A percentile compares a stretch with the other conserved stretches of the same genome.
phyloP scores from a whole-genome alignment of 2,888 invertebrate species.

The Stenotaenia linearis region DNA sequence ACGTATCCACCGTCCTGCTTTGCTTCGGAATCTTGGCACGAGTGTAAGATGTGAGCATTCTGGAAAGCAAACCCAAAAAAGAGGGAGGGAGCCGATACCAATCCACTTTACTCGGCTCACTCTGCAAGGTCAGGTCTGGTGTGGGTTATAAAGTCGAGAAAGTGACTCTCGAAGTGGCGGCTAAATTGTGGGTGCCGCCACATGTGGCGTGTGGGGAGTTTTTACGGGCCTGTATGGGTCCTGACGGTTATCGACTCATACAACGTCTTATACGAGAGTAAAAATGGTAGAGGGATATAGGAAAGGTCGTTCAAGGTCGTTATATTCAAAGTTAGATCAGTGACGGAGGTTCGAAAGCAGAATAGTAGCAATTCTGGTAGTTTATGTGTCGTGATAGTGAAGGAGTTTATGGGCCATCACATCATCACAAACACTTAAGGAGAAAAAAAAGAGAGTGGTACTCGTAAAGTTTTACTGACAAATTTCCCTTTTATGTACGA shows the following conservation, averaged over 20 bases:
- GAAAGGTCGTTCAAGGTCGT: slow-evolving; percentile 31
- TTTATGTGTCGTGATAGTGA: slow-evolving; percentile 34
- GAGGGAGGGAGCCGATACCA: neutral
- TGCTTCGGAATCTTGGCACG: neutral
- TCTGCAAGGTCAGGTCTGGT: slow-evolving; percentile 29
- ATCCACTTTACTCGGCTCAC: slow-evolving; percentile 9
- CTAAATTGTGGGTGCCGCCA: slow-evolving; percentile 32
- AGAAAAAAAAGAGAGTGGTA: slow-evolving; percentile 29
- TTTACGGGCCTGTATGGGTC: slow-evolving; percentile 28
- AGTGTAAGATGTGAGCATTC: neutral
- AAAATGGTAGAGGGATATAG: neutral
- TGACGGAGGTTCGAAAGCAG: slow-evolving; percentile 30
- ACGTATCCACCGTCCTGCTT: neutral
- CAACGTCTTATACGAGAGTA: neutral
- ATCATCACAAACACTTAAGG: slow-evolving; percentile 34
- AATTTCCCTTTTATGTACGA: slow-evolving; percentile 33
- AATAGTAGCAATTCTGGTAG: slow-evolving; percentile 34
- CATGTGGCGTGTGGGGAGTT: slow-evolving; percentile 21
- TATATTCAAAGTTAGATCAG: slow-evolving; percentile 34
- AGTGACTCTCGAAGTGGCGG: slow-evolving; percentile 23
- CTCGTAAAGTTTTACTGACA: slow-evolving; percentile 35
- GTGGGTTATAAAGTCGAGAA: slow-evolving; percentile 28
- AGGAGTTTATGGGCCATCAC: slow-evolving; percentile 34
- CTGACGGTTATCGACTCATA: slow-evolving; percentile 28
- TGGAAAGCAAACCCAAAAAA: neutral